A percentile compares a stretch with the other conserved stretches of the same genome.
These are phyloP conservation scores for Pteronura brasiliensis DNA, from an alignment of 2,113 vertebrate genomes.

Conservation along the genomic window DNA sequence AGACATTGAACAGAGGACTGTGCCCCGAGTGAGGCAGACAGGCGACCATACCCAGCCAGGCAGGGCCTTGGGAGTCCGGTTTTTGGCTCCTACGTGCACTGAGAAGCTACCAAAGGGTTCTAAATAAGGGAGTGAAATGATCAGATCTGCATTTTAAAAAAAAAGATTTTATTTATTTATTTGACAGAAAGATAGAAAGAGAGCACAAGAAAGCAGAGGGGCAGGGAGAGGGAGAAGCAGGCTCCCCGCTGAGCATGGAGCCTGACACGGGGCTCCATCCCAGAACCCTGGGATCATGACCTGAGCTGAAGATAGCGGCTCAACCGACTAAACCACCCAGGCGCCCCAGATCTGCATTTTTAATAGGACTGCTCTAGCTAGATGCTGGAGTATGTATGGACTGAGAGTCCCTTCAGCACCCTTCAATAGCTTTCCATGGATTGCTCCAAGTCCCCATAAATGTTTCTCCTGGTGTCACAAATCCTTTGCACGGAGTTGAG, in stretches of 20 bases:
- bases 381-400: not conserved
- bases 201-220: too few relatives aligned
- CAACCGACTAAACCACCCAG: too few relatives aligned
- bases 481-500: not conserved
- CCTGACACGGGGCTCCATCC: too few relatives aligned
- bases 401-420: not conserved
- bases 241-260: too few relatives aligned
- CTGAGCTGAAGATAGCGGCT: too few relatives aligned
- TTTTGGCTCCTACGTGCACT: not conserved
- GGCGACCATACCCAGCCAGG: rapidly evolving
- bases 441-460: not conserved
- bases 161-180: too few relatives aligned
- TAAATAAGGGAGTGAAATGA: not conserved
- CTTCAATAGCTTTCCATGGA: not conserved
- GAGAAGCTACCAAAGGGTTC: not conserved
- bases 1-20: not conserved
- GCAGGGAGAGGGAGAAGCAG: too few relatives aligned
- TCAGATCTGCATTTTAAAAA: not conserved
- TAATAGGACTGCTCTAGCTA: not conserved
- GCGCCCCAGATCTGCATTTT: not conserved
- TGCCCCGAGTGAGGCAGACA: not conserved
- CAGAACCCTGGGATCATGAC: too few relatives aligned
- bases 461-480: not conserved
- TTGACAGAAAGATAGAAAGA: too few relatives aligned
- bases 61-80: not conserved